Evolutionary conservation across 2,113 vertebrate genomes (phyloP).

Genomic region (Mugil cephalus): DNA sequence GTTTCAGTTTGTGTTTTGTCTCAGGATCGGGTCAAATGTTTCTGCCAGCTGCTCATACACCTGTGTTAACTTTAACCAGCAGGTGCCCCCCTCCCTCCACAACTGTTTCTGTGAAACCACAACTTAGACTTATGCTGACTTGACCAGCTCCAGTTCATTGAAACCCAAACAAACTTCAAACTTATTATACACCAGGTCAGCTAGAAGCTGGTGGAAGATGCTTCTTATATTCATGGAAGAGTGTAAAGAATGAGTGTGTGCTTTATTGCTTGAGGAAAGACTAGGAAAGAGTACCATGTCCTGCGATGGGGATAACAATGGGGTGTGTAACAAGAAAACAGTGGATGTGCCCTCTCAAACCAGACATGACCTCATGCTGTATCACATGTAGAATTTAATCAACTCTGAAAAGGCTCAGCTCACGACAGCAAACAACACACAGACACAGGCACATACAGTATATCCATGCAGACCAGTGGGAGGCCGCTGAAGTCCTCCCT

Average conservation of each 20-base stretch:
- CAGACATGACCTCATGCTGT: conserved; percentile 64
- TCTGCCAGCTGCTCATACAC: conserved; percentile 19
- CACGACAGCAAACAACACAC: background rate
- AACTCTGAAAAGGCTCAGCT: conserved; percentile 1
- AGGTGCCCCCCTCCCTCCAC: conserved; percentile 1
- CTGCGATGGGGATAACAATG: too few relatives aligned
- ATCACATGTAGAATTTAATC: conserved; percentile 20
- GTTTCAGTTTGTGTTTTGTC: conserved; percentile 9
- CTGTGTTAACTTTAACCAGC: conserved; percentile 34
- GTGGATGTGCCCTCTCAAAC: conserved; percentile 20
- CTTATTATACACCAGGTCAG: background rate
- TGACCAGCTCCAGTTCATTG: conserved; percentile 13
- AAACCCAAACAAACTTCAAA: conserved; percentile 26
- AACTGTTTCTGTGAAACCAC: conserved; percentile 29
- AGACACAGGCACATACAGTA: conserved; percentile 12
- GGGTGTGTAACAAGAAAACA: too few relatives aligned
- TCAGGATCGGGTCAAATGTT: conserved; percentile 7
- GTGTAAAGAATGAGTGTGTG: too few relatives aligned
- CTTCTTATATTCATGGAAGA: background rate
- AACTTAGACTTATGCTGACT: conserved; percentile 25
- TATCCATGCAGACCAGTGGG: conserved; percentile 32
- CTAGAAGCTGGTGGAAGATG: background rate
- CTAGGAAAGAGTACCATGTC: too few relatives aligned
- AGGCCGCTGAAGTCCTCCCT: conserved; percentile 49
- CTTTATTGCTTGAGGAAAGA: too few relatives aligned